Percentiles rank a stretch among this genome's conserved stretches.
phyloP scores from a whole-genome alignment of 2,113 vertebrate species.

The Pachypanchax playfairii region DNA sequence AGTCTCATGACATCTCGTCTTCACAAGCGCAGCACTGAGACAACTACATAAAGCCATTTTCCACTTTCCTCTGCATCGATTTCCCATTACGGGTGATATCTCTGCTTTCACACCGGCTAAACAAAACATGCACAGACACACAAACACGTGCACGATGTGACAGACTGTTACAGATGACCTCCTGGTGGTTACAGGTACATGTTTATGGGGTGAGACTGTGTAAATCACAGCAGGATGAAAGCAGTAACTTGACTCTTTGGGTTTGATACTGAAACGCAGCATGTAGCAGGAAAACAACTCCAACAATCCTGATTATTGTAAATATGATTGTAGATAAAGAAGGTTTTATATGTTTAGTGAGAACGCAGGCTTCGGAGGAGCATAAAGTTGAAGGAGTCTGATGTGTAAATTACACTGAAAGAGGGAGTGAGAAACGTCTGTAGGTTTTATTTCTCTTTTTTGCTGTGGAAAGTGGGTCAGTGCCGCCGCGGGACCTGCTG shows the following conservation, averaged over 20 bases:
- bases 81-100: slow-evolving; percentile 28
- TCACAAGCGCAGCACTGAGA: slow-evolving; percentile 13
- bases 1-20: not conserved
- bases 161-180: slow-evolving; percentile 17
- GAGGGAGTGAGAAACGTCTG: slow-evolving; percentile 16
- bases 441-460: slow-evolving; percentile 8
- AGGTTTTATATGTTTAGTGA: no score
- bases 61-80: slow-evolving; percentile 46
- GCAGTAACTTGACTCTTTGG: not conserved
- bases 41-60: slow-evolving; percentile 21
- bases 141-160: not conserved
- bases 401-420: slow-evolving; percentile 17
- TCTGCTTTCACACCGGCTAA: slow-evolving; percentile 16
- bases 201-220: slow-evolving; percentile 10
- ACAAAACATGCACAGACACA: slow-evolving; percentile 4
- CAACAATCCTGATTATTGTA: no score
- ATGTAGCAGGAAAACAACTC: no score
- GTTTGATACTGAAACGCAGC: no score
- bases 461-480: slow-evolving; percentile 43
- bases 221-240: not conserved
- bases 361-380: no score
- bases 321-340: no score
- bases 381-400: no score
- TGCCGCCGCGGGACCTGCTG: slow-evolving; percentile 19
- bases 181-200: slow-evolving; percentile 12